These are phyloP conservation scores for Fopius arisanus DNA, from an alignment of 1,140 invertebrate genomes.

Conservation along the genomic window DNA sequence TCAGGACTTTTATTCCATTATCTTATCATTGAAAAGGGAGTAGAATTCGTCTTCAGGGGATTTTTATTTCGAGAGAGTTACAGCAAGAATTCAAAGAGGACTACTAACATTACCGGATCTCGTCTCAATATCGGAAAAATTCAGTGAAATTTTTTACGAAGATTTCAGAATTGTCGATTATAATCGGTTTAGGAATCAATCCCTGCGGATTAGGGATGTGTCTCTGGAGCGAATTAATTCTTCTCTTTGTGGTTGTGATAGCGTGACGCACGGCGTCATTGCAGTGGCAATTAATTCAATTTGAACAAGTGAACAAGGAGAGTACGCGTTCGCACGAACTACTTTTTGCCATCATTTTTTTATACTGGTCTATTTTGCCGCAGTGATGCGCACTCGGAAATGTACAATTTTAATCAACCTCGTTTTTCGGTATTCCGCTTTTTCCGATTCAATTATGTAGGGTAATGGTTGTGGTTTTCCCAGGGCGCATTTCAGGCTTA, in stretches of 20 bases:
- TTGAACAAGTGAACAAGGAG: not conserved
- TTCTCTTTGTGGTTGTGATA: too few relatives aligned
- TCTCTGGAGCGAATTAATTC: too few relatives aligned
- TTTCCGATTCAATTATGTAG: not conserved
- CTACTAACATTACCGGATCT: too few relatives aligned
- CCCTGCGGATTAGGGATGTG: too few relatives aligned
- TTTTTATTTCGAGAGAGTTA: too few relatives aligned
- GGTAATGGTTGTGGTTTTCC: not conserved
- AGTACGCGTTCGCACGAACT: slow-evolving; percentile 19
- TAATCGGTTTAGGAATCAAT: too few relatives aligned
- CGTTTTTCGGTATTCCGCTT: not conserved
- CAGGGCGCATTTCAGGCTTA: not conserved
- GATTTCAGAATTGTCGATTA: too few relatives aligned
- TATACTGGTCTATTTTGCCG: slow-evolving; percentile 7
- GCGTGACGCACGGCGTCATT: not conserved
- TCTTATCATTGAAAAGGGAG: not conserved
- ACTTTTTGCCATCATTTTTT: slow-evolving; percentile 17
- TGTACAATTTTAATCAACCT: slow-evolving; percentile 21
- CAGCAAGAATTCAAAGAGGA: too few relatives aligned
- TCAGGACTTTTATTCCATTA: not conserved
- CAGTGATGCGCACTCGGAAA: not conserved
- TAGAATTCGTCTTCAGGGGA: too few relatives aligned
- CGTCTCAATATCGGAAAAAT: too few relatives aligned
- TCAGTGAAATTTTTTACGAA: too few relatives aligned
- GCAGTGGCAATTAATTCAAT: slow-evolving; percentile 6